Conservation (phyloP, 1,140 invertebrate genomes). For the Bradysia coprophila region DNA sequence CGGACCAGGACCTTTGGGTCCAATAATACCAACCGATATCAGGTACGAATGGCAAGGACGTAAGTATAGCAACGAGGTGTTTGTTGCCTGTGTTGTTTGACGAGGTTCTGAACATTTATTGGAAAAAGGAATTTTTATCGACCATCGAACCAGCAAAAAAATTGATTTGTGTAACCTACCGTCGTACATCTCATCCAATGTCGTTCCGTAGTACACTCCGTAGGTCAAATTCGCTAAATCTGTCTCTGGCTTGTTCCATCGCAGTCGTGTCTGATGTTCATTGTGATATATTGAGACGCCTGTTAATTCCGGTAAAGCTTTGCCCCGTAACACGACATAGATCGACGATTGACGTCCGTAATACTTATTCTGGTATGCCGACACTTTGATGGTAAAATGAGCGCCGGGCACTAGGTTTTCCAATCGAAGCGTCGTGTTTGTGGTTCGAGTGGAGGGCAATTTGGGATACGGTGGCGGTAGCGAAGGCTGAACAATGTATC, state of each 20-base stretch:
- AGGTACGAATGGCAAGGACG: slow-evolving; percentile 53
- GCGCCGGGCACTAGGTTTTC: slow-evolving; percentile 32
- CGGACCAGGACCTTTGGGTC: slow-evolving; percentile 41
- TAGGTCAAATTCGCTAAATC: slow-evolving; percentile 32
- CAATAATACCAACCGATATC: slow-evolving; percentile 48
- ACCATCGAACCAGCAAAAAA: slow-evolving; percentile 3
- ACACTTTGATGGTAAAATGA: slow-evolving; percentile 33
- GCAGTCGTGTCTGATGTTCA: slow-evolving; percentile 41
- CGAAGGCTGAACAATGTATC: slow-evolving; percentile 34
- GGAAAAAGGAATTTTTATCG: slow-evolving; percentile 3
- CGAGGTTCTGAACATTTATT: slow-evolving; percentile 26
- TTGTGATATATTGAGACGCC: slow-evolving; percentile 29
- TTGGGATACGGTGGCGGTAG: slow-evolving; percentile 30
- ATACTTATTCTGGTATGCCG: slow-evolving; percentile 36
- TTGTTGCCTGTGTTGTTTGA: slow-evolving; percentile 33
- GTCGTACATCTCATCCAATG: slow-evolving; percentile 26
- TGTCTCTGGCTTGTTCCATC: slow-evolving; percentile 38
- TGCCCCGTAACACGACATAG: slow-evolving; percentile 30
- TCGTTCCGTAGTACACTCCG: slow-evolving; percentile 40
- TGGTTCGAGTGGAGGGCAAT: slow-evolving; percentile 18
- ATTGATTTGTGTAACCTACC: slow-evolving; percentile 16
- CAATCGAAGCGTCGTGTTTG: slow-evolving; percentile 27
- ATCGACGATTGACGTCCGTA: slow-evolving; percentile 32
- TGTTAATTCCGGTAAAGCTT: slow-evolving; percentile 30
- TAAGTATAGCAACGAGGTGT: slow-evolving; percentile 35